These are phyloP conservation scores for Halocaridina rubra DNA, from an alignment of 2,888 invertebrate species.

Conservation along the genomic window DNA sequence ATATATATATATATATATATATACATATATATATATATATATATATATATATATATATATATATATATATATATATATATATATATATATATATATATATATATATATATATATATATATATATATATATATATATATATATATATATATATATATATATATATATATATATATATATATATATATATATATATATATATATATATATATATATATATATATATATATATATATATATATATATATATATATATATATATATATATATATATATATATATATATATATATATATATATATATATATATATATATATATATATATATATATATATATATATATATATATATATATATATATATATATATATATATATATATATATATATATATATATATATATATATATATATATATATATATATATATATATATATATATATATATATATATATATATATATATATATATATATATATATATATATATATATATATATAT, in stretches of 20 bases:
- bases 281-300: neutral
- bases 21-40: neutral
- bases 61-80: neutral
- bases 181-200: neutral
- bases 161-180: neutral
- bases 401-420: neutral
- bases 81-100: neutral
- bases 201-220: neutral
- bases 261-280: neutral
- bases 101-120: neutral
- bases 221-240: neutral
- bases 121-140: neutral
- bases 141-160: neutral
- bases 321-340: neutral
- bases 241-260: neutral
- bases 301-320: neutral
- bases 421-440: neutral
- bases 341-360: neutral
- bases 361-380: neutral
- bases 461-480: neutral
- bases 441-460: neutral
- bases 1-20: neutral
- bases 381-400: neutral
- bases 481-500: neutral
- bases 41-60: neutral